These are phyloP conservation scores for Phyllotreta striolata DNA, from an alignment of 2,888 invertebrate species.

Conservation along the genomic window DNA sequence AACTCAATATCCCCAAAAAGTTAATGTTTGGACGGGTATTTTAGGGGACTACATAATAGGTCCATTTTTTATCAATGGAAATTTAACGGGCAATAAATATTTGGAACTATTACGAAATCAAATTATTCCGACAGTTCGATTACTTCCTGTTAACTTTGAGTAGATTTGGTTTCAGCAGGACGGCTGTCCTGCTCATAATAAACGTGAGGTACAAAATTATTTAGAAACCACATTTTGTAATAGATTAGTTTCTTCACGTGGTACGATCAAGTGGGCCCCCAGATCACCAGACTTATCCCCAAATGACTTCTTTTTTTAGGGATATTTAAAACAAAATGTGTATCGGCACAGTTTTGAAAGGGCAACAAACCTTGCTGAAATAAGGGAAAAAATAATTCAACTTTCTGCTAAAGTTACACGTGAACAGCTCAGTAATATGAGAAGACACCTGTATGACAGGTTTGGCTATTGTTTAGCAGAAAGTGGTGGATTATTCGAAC, in stretches of 20 bases:
- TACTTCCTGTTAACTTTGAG: slow-evolving; percentile 14
- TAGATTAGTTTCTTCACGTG: slow-evolving; percentile 5
- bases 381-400: slow-evolving; percentile 3
- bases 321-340: slow-evolving; percentile 2
- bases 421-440: no score
- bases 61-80: slow-evolving; percentile 29
- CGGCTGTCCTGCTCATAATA: slow-evolving; percentile 20
- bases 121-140: slow-evolving; percentile 29
- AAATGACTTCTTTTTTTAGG: slow-evolving; percentile 6
- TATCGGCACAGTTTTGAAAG: background rate
- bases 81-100: slow-evolving; percentile 28
- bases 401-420: no score
- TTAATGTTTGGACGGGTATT: slow-evolving; percentile 24
- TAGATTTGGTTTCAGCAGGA: slow-evolving; percentile 24
- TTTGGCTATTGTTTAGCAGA: no score
- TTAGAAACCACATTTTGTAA: background rate
- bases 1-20: slow-evolving; percentile 13
- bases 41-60: slow-evolving; percentile 21
- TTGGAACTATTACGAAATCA: slow-evolving; percentile 31
- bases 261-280: slow-evolving; percentile 3
- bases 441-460: no score
- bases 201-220: slow-evolving; percentile 2
- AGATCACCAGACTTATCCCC: background rate
- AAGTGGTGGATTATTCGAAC: no score
- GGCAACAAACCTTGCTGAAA: background rate